Evolutionary conservation across 1,140 invertebrate genomes (phyloP).

Genomic region (Drosophila cardini): DNA sequence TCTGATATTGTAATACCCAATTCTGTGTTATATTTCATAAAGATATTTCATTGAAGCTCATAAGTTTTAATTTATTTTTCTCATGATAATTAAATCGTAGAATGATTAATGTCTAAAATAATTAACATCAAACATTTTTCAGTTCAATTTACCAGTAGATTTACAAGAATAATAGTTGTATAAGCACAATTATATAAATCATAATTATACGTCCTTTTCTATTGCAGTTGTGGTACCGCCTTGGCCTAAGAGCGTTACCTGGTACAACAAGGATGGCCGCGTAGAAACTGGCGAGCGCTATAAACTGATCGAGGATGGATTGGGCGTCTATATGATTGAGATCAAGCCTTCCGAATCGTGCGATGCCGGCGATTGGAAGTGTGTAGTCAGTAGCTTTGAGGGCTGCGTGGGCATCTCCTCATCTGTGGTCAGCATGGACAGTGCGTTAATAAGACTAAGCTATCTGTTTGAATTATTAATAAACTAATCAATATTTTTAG

Average conservation of each 20-base stretch:
- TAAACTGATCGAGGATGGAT: slow-evolving; percentile 90
- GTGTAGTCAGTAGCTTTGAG: slow-evolving; percentile 90
- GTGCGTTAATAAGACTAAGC: slow-evolving; percentile 44
- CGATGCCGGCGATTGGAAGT: slow-evolving; percentile 96
- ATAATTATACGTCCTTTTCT: neutral
- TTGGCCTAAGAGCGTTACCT: slow-evolving; percentile 91
- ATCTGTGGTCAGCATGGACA: slow-evolving; percentile 90
- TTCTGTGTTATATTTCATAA: too few relatives aligned
- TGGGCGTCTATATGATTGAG: slow-evolving; percentile 91
- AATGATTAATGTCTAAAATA: too few relatives aligned
- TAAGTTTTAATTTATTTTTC: too few relatives aligned
- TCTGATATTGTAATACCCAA: too few relatives aligned
- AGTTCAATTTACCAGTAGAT: too few relatives aligned
- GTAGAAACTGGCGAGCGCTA: slow-evolving; percentile 89
- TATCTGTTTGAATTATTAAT: neutral
- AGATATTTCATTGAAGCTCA: too few relatives aligned
- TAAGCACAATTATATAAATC: too few relatives aligned
- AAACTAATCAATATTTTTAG: slow-evolving; percentile 42
- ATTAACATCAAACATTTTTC: too few relatives aligned
- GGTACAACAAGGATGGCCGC: slow-evolving; percentile 93
- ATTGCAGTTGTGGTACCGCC: slow-evolving; percentile 90
- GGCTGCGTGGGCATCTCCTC: slow-evolving; percentile 90
- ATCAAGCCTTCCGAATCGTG: slow-evolving; percentile 89
- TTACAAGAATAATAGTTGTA: too few relatives aligned
- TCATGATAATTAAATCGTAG: too few relatives aligned